Base-by-base conservation (phyloP, 2,888 invertebrate genomes). In the Epistrophella euchroma region DNA sequence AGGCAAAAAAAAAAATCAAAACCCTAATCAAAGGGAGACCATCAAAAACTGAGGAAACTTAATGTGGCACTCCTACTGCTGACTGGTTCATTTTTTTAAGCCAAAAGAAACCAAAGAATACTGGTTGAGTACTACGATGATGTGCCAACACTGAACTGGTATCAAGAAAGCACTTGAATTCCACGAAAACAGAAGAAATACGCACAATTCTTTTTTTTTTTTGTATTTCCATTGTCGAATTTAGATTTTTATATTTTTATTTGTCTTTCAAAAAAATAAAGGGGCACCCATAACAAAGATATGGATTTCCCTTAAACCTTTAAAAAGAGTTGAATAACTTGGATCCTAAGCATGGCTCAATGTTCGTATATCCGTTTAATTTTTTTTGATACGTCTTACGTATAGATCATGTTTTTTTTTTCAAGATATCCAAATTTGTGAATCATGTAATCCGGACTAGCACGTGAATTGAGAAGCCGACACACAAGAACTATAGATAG, bases 391-490 rank as follows among this genome's bases (percentile, higher is more conserved):
- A n/a, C n/a, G 37, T 45, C 43, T 70, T 58, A 43, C 32, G 19
- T 19, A 60, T 72, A 62, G 72, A 76, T 72, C 68, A 17, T 45
- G 50, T 56, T 73, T 28, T 71, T 79, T 13, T 47, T 62, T 62
- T 25, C 4, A 58, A 19, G 52, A 55, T 32, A 28, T 50, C 43
- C 45, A 45, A 9, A 45, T 76, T 72, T 55, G 17, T 60, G 35
- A 74, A 66, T 82, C 55, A 40, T 64, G 50, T 78, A 86, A 82
- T 82, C 86, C 71, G 45, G 71, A 74, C 77, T 82, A 81, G 86
- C 82, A 82, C 86, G 86, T 81, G 81, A 47, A 60, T 60, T 52
- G 28, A 71, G 28, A 74, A 50, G 70, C 77, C 77, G 72, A 73
- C 74, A 66, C 32, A 64, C 15, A 0, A 32, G 32, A 1, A 32